Evolutionary conservation across 2,113 vertebrate species (phyloP).

Genomic region (Pseudorectes ferrugineus): DNA sequence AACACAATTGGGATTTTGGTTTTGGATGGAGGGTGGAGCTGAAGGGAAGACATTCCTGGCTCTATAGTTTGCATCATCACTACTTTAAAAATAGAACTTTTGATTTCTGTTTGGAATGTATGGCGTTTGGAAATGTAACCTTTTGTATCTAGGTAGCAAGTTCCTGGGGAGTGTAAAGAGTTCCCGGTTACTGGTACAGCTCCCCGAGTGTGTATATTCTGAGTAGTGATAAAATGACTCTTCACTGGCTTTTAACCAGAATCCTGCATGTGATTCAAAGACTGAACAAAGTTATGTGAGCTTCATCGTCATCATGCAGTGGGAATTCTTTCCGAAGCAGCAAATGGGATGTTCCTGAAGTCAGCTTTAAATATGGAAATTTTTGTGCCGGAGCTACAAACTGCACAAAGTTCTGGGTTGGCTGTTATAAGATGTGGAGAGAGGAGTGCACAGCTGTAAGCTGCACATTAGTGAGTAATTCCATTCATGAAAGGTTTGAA

Average conservation of each 20-base stretch:
- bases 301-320: constrained; percentile 20
- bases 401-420: neutral
- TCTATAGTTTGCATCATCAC: constrained; percentile 1
- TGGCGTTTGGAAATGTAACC: neutral
- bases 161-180: constrained; percentile 8
- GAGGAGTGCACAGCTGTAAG: neutral
- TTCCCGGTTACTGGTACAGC: neutral
- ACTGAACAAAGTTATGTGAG: constrained; percentile 46
- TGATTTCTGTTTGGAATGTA: neutral
- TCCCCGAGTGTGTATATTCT: neutral
- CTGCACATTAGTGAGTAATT: neutral
- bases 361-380: constrained; percentile 64
- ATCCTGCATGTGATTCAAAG: constrained; percentile 53
- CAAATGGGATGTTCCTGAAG: constrained; percentile 63
- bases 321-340: constrained; percentile 66
- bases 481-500: constrained; percentile 33
- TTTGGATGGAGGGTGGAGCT: neutral
- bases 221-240: constrained; percentile 24
- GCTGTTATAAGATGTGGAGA: neutral
- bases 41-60: neutral
- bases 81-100: constrained; percentile 38
- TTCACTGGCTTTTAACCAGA: constrained; percentile 30
- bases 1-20: neutral
- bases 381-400: constrained; percentile 29
- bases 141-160: constrained; percentile 23